Evolutionary conservation across 2,797 vertebrate species (phyloP), one percentile per base, ranked within the genome.

Genomic region (Hirundo rustica): DNA sequence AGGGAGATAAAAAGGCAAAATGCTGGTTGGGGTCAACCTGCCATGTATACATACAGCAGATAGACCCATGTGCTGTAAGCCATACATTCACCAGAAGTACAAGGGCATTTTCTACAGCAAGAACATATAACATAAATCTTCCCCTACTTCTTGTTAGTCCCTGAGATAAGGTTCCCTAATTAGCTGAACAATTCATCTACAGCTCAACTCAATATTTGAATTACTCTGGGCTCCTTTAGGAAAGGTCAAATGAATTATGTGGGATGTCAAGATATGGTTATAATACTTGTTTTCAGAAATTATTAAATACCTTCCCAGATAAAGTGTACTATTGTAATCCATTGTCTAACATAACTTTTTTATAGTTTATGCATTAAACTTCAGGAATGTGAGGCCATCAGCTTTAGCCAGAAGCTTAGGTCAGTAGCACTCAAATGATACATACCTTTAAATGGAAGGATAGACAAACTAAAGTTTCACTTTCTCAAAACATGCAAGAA

Each of bases 401-500:
- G 4, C 14, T 87, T 86, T 78, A 72, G 15, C 26, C 34, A 53
- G 21, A 73, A 58, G 2, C n/a, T 92, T 54, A 32, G 85, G 38
- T 91, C 5, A 57, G 54, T 54, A 83, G 51, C 16, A 36, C 11
- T 60, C 29, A 90, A 92, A 64, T 2, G 18, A 26, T 68, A 65
- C 5, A 73, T 62, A 18, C 32, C n/a, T 86, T 91, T 80, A 74
- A 78, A 11, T 29, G 11, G 40, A 67, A 86, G 13, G 26, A 82
- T 50, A 26, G 9, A 22, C 21, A 57, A 71, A 58, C 11, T 76
- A 47, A 86, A 92, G 67, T 32, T 83, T 80, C 65, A 36, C 12
- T 78, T 96, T 76, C 75, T 74, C 27, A 86, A 72, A 54, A 72
- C 23, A 85, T 50, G 29, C 32, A 57, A 82, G 58, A 79, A 80